Evolutionary conservation across 1,140 invertebrate genomes (phyloP).

Genomic region (Plectrocnemia conspersa): DNA sequence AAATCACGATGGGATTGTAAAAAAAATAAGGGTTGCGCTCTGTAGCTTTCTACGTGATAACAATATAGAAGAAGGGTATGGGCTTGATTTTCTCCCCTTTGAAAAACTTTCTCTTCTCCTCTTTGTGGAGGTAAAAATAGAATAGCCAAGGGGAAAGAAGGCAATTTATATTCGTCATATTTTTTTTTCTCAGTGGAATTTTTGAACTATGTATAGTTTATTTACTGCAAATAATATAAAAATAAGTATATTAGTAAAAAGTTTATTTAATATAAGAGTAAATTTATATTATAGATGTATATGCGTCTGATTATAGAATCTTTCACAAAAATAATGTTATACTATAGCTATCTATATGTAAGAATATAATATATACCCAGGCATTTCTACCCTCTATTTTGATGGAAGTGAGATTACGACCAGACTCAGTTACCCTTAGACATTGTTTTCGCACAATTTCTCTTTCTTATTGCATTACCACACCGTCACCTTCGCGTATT

Average conservation of each 20-base stretch:
- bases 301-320: too few relatives aligned
- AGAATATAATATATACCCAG: too few relatives aligned
- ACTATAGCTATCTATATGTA: too few relatives aligned
- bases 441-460: slow-evolving; percentile 16
- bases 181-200: too few relatives aligned
- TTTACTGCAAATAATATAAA: too few relatives aligned
- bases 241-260: too few relatives aligned
- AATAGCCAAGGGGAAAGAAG: slow-evolving; percentile 32
- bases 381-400: too few relatives aligned
- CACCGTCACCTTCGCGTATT: slow-evolving; percentile 6
- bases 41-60: slow-evolving; percentile 36
- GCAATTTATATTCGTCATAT: slow-evolving; percentile 37
- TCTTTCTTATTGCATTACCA: slow-evolving; percentile 17
- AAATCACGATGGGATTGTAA: slow-evolving; percentile 35
- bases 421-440: background rate
- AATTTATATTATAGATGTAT: too few relatives aligned
- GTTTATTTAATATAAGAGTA: too few relatives aligned
- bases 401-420: too few relatives aligned
- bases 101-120: background rate
- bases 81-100: slow-evolving; percentile 27
- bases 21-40: slow-evolving; percentile 34
- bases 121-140: slow-evolving; percentile 20
- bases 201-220: too few relatives aligned
- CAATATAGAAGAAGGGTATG: slow-evolving; percentile 31
- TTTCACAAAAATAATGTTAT: too few relatives aligned